phyloP scores from a whole-genome alignment of 2,113 vertebrate genomes.

The Malurus melanocephalus region DNA sequence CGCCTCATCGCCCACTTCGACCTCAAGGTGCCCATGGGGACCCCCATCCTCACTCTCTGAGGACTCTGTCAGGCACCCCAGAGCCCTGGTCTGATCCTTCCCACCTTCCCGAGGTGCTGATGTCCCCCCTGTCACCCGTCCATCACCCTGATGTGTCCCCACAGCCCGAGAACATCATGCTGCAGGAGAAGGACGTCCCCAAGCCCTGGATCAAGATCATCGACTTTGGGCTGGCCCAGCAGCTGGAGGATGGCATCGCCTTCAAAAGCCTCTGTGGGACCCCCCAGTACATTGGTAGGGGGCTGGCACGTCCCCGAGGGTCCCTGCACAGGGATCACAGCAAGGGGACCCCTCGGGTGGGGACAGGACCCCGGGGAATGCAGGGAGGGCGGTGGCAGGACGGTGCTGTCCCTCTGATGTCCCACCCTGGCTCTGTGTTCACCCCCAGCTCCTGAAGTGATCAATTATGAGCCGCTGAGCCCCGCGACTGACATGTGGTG shows the following conservation, averaged over 20 bases:
- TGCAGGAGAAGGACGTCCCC: conserved; percentile 68
- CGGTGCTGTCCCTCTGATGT: neutral
- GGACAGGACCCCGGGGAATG: rapidly evolving
- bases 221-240: conserved; percentile 77
- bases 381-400: neutral
- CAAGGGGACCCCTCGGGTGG: neutral
- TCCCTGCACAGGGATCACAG: neutral
- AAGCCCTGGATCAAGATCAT: conserved; percentile 77
- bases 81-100: neutral
- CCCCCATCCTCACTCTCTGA: rapidly evolving
- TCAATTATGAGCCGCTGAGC: conserved; percentile 72
- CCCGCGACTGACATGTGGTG: conserved; percentile 79
- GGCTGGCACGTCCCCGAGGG: neutral
- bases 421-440: neutral
- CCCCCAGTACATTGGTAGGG: conserved; percentile 84
- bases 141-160: rapidly evolving
- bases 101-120: neutral
- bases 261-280: conserved; percentile 79
- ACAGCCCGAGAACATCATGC: conserved; percentile 81
- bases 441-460: conserved; percentile 73
- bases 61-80: neutral
- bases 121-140: rapidly evolving
- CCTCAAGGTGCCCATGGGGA: conserved; percentile 22
- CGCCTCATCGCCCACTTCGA: conserved; percentile 74
- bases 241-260: conserved; percentile 62